Base-by-base conservation (phyloP, 2,888 invertebrate genomes). In the Stomorhina lunata region DNA sequence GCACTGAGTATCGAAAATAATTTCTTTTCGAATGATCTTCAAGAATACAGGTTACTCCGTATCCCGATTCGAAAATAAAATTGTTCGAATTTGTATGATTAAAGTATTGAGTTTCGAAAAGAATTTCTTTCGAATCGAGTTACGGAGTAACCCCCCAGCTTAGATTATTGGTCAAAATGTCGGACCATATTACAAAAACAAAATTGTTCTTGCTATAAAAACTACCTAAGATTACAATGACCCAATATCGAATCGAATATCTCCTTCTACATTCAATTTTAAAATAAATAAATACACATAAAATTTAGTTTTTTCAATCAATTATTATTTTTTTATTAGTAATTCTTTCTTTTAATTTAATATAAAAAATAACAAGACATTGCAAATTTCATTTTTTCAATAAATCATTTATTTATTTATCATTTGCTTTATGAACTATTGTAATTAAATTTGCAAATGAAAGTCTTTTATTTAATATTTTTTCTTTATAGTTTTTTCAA, bases 401-500 rank as follows among this genome's bases (percentile, higher is more conserved):
- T 55, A 34, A 59, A 66, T 20, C 7, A 50, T 57, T 43, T 15
- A 29, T 10, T 53, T 17, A 29, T 75, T 37, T 34, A 20, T 45
- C 5, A 50, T 45, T 25, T 40, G 1, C 15, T 65, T 32, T 32
- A 48, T 65, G 4, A n/a, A 22, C 17, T 45, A 32, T 45, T 57
- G 6, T 15, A 4, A 37, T 2, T 17, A 59, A 29, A n/a, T 50
- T 69, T 53, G 17, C n/a, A 65, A 55, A 22, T 17, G 61, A 76
- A 80, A 79, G 32, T 20, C 12, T 50, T 61, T 29, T 48, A 29
- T 63, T 7, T 1, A 20, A 2, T 22, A 48, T 75, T 29, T 75
- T 66, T 77, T 76, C 29, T 22, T 25, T 45, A n/a, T 20, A 29
- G 37, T 69, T 69, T 76, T 80, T 82, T 79, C 69, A 65, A 37